Base-by-base conservation (phyloP, 2,113 vertebrate genomes). In the Ceyx melanurus region DNA sequence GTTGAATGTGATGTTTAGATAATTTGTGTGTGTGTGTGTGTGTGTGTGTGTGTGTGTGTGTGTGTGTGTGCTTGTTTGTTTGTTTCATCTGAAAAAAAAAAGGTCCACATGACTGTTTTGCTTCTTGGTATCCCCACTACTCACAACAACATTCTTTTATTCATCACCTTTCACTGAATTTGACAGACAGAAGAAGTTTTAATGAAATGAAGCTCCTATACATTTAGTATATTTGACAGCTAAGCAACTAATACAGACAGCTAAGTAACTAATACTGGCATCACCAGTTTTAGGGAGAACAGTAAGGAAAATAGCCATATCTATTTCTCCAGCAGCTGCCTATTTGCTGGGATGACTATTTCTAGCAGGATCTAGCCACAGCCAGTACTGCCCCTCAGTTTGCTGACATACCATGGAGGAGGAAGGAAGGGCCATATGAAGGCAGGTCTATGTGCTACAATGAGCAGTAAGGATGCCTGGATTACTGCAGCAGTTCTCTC, bases 391-490 rank as follows among this genome's bases (percentile, higher is more conserved):
- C 17, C 9, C 10, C 15, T 88, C 3, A 1, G 4, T 37, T 42
- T 25, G 10, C 29, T 85, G 15, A 14, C n/a, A 18, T 33, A 15
- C 15, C 16, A 76, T 64, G 13, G 31, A 71, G 25, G 8, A 46
- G 15, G 11, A 51, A 56, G 29, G 31, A 15, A 35, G 4, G 2
- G 10, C 31, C 45, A 22, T 8, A 10, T 25, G 21, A 62, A 57
- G 11, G 11, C 21, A 50, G 0, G 1, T 18, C 9, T 37, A 1
- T 35, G 20, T 40, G 37, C 31, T n/a, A 23, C 4, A 14, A 21
- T 1, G 2, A 2, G 10, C 28, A 20, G 51, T 42, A 51, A 67
- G 22, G 17, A 54, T 42, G 23, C 13, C 17, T 37, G 29, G 1
- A 62, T 50, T 54, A 64, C 10, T 72, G 16, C 12, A 21, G 25